A percentile compares a stretch with the other conserved stretches of the same genome.
These are phyloP conservation scores for Margaritifera margaritifera DNA, from an alignment of 2,888 invertebrate species.

Conservation along the genomic window DNA sequence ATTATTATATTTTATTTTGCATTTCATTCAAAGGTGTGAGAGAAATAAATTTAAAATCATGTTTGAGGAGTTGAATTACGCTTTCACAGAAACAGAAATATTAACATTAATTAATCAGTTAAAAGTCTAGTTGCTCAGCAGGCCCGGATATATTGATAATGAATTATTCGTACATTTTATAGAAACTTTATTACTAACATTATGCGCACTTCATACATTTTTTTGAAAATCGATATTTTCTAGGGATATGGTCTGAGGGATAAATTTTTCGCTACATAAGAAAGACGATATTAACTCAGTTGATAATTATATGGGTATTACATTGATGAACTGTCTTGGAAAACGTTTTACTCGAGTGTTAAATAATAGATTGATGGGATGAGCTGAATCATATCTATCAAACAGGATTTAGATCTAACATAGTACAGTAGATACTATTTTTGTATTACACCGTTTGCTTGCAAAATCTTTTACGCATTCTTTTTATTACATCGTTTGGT, in stretches of 20 bases:
- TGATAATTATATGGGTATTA: not conserved
- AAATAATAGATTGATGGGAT: constrained; percentile 15
- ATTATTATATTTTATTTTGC: too few relatives aligned
- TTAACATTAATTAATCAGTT: not conserved
- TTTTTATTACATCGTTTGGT: too few relatives aligned
- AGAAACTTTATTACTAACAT: not conserved
- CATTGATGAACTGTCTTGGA: not conserved
- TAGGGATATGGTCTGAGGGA: constrained; percentile 2
- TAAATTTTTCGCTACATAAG: constrained; percentile 3
- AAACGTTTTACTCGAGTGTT: constrained; percentile 2
- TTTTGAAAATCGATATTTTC: constrained; percentile 1
- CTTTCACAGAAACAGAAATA: not conserved
- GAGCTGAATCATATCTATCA: constrained; percentile 18
- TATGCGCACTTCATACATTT: too few relatives aligned
- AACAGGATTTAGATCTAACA: too few relatives aligned
- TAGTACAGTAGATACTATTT: too few relatives aligned
- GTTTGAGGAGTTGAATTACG: constrained; percentile 1
- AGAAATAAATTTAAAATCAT: not conserved
- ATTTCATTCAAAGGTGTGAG: too few relatives aligned
- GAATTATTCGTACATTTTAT: not conserved
- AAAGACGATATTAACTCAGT: constrained; percentile 5
- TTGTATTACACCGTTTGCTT: too few relatives aligned
- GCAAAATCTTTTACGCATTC: too few relatives aligned
- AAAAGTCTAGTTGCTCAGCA: not conserved
- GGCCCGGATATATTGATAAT: constrained; percentile 4